phyloP scores from a whole-genome alignment of 2,797 vertebrate genomes.

The Platalea minor region DNA sequence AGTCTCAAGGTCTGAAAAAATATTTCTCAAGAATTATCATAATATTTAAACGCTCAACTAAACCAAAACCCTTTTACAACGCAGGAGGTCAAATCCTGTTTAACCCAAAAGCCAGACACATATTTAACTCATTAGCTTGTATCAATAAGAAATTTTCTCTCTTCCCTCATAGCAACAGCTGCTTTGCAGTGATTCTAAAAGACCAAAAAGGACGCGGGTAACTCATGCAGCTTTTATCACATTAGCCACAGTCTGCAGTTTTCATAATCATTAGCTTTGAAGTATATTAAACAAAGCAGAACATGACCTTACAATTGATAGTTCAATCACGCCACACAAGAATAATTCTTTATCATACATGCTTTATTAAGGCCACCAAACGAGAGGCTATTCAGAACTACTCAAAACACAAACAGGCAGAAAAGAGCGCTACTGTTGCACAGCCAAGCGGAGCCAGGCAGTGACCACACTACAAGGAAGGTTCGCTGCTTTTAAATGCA shows the following conservation, averaged over 20 bases:
- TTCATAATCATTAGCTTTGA: conserved; percentile 22
- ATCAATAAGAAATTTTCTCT: background rate
- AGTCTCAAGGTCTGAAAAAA: background rate
- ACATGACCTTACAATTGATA: conserved; percentile 23
- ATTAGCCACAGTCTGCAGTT: conserved; percentile 32
- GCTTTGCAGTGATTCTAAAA: background rate
- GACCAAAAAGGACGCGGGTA: background rate
- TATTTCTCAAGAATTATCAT: background rate
- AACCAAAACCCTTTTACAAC: background rate
- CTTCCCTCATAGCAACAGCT: background rate
- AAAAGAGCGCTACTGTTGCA: background rate
- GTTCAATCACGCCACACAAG: background rate
- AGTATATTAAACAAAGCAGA: conserved; percentile 33
- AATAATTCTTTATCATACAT: background rate
- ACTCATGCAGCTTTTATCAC: conserved; percentile 1
- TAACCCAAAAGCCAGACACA: background rate
- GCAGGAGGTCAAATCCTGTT: background rate
- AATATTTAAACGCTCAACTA: background rate
- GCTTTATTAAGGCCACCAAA: background rate
- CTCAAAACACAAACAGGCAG: background rate
- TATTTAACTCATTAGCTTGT: conserved; percentile 37
- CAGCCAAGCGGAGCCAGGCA: background rate
- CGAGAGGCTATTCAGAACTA: background rate
- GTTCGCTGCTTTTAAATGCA: background rate
- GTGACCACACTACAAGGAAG: background rate